These are phyloP conservation scores for Scaeva pyrastri DNA, from an alignment of 2,888 invertebrate genomes.

Conservation along the genomic window DNA sequence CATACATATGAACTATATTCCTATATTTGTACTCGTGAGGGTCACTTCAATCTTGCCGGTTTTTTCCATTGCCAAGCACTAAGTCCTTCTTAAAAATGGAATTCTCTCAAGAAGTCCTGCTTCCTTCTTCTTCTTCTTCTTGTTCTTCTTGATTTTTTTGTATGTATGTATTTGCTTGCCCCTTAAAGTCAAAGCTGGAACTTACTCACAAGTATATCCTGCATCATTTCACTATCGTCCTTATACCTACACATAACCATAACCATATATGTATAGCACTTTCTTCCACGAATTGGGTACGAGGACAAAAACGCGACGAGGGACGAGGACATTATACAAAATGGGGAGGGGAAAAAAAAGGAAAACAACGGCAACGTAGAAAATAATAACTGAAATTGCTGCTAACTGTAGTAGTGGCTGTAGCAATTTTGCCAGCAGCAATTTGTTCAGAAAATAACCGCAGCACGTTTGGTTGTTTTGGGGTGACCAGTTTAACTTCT, in stretches of 20 bases:
- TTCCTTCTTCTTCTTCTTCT: not conserved
- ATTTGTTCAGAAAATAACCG: constrained; percentile 63
- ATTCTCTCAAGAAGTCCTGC: constrained; percentile 27
- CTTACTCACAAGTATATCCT: constrained; percentile 44
- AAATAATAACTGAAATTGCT: constrained; percentile 59
- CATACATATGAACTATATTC: not conserved
- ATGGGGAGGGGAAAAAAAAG: not conserved
- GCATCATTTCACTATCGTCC: constrained; percentile 39
- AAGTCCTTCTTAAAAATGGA: constrained; percentile 30
- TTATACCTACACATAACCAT: not conserved
- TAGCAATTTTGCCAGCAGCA: constrained; percentile 67
- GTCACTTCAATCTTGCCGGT: constrained; percentile 35
- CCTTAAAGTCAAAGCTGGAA: constrained; percentile 10
- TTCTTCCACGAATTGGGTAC: not conserved
- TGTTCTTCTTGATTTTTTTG: not conserved
- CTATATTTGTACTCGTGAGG: constrained; percentile 27
- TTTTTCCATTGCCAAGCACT: constrained; percentile 45
- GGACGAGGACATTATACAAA: constrained; percentile 9
- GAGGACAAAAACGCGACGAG: constrained; percentile 16
- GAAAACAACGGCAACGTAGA: not conserved
- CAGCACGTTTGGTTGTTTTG: constrained; percentile 2
- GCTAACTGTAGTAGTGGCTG: constrained; percentile 56
- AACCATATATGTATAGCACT: not conserved
- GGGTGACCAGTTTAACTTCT: constrained; percentile 33
- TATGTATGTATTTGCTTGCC: constrained; percentile 31